Percentiles rank a stretch among this genome's conserved stretches.
These are phyloP conservation scores for Temnothorax nylanderi DNA, from an alignment of 1,140 invertebrate genomes.

Conservation along the genomic window DNA sequence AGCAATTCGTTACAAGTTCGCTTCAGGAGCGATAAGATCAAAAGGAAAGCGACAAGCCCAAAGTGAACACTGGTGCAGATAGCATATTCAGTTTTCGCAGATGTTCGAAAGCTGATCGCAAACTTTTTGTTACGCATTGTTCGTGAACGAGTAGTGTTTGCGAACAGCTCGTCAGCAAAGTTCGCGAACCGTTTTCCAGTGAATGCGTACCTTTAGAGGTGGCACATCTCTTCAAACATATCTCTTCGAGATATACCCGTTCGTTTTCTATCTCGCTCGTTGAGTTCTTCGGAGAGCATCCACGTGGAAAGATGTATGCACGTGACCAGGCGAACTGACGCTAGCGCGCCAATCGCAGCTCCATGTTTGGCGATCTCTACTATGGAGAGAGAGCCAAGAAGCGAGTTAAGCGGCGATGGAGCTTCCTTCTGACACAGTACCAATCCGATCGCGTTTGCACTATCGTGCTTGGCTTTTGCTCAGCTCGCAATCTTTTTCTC, in stretches of 20 bases:
- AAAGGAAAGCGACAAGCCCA: not conserved
- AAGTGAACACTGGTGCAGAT: not conserved
- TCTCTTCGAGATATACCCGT: slow-evolving; percentile 29
- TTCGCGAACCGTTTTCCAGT: not conserved
- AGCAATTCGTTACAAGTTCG: not conserved
- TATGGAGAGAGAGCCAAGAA: slow-evolving; percentile 72
- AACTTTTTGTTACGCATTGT: not conserved
- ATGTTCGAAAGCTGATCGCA: not conserved
- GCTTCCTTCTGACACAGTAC: slow-evolving; percentile 69
- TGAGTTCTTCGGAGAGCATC: slow-evolving; percentile 48
- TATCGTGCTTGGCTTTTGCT: not conserved
- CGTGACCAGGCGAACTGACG: slow-evolving; percentile 64
- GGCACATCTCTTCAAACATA: not conserved
- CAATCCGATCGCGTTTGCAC: slow-evolving; percentile 71
- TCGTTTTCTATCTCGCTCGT: slow-evolving; percentile 53
- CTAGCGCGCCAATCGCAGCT: slow-evolving; percentile 57
- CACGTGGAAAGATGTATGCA: slow-evolving; percentile 68
- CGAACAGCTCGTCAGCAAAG: not conserved
- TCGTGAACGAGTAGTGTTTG: not conserved
- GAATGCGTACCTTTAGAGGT: not conserved
- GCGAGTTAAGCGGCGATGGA: slow-evolving; percentile 55
- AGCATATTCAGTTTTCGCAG: not conserved
- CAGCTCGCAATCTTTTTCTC: not conserved
- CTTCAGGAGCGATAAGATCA: not conserved
- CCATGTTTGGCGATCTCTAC: slow-evolving; percentile 76